These are phyloP conservation scores for Pseudococcus jackbeardsleyi DNA, from an alignment of 2,888 invertebrate genomes.

Conservation along the genomic window DNA sequence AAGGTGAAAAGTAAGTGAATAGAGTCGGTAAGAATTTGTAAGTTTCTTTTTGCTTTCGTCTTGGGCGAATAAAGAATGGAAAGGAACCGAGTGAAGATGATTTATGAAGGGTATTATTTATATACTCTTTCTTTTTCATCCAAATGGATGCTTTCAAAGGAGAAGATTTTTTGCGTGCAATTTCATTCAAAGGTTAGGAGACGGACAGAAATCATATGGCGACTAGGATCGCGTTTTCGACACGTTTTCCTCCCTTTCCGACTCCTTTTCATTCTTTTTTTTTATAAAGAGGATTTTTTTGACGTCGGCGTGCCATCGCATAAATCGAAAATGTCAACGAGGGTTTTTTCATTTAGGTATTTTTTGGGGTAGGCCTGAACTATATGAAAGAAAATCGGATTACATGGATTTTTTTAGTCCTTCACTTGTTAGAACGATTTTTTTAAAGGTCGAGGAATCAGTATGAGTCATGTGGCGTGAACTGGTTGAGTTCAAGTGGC, in stretches of 20 bases:
- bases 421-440: too few species aligned
- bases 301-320: background rate
- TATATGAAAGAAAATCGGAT: too few species aligned
- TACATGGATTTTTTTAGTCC: too few species aligned
- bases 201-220: constrained; percentile 39
- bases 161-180: background rate
- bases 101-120: constrained; percentile 47
- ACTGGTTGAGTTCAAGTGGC: too few species aligned
- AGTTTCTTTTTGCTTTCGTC: background rate
- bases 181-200: constrained; percentile 9
- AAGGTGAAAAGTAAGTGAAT: background rate
- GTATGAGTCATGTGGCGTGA: too few species aligned
- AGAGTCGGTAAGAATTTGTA: background rate
- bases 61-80: background rate
- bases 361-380: background rate
- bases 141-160: constrained; percentile 37
- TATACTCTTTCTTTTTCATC: constrained; percentile 10
- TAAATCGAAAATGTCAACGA: background rate
- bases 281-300: constrained; percentile 20
- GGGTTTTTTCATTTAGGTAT: background rate
- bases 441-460: too few species aligned
- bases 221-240: background rate
- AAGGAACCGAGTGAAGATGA: constrained; percentile 6
- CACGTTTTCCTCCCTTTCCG: background rate
- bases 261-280: background rate